A percentile compares a stretch with the other conserved stretches of the same genome.
Evolutionary conservation across 2,797 vertebrate genomes (phyloP).

Genomic region (Forpus xanthops): DNA sequence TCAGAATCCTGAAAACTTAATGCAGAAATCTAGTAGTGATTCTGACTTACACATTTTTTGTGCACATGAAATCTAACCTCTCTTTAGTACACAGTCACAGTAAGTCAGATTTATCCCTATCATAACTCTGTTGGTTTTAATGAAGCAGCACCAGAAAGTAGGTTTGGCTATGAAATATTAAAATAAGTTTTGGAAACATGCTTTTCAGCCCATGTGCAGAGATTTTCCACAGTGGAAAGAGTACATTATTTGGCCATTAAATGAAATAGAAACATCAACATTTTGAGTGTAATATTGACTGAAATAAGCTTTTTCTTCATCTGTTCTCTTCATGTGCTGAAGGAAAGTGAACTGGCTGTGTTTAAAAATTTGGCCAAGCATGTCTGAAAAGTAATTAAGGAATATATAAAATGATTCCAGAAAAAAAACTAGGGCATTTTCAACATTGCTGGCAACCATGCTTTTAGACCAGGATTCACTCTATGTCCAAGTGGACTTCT

Average conservation of each 20-base stretch:
- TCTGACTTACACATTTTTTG: neutral
- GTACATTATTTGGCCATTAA: neutral
- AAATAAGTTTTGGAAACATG: neutral
- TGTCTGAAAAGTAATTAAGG: neutral
- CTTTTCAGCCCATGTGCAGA: neutral
- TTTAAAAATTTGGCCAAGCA: neutral
- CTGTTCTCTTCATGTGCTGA: neutral
- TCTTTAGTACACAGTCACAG: neutral
- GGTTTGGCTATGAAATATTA: neutral
- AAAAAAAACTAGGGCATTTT: neutral
- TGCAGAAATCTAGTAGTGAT: neutral
- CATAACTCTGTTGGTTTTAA: neutral
- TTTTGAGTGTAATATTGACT: neutral
- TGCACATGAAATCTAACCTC: constrained; percentile 1
- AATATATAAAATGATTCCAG: neutral
- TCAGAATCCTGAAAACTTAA: constrained; percentile 11
- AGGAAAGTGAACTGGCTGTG: neutral
- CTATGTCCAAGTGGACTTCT: neutral
- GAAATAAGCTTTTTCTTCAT: neutral
- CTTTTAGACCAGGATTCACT: neutral
- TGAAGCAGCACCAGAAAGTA: neutral
- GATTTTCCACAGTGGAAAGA: neutral
- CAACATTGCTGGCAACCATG: neutral
- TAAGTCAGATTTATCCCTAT: neutral
- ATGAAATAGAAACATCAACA: neutral